Evolutionary conservation across 2,888 invertebrate species (phyloP), one percentile per base, ranked within the genome.

Genomic region (Chrysolina americana): DNA sequence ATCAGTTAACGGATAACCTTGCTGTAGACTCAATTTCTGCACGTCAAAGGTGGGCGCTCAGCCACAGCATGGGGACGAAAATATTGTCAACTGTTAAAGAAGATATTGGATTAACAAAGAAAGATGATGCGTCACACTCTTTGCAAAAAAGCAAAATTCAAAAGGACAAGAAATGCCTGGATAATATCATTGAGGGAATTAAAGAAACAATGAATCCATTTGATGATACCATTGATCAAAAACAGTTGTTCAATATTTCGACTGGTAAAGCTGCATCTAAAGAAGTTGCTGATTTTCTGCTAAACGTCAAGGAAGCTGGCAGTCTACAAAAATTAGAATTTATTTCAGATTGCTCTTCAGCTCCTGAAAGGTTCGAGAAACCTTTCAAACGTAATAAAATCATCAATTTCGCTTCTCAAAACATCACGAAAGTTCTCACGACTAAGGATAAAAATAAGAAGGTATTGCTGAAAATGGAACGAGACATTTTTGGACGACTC

Each of bases 211-310:
- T 82, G 73, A 82, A 82, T 80, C 84, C 81, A 11, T 83, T 84
- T 63, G 73, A 69, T 78, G 73, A 77, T 5, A 63, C 11, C 9
- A 73, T 82, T 41, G 80, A 81, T 69, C 73, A 76, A 77, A 65
- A 79, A 21, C 44, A 76, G 2, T 5, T 83, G 48, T 83, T 83
- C 28, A 83, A 83, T 17, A 75, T 84, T 81, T 84, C 83, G 23
- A 85, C 84, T 59, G 83, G 86, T 62, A 83, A 83, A 75, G 83
- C 83, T 48, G 83, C 84, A 73, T 83, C 83, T 56, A 3, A 10
- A 65, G 76, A 83, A 53, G 82, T 85, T 77, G 17, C 79, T 68
- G 75, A 84, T 82, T 86, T 82, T 23, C 68, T 77, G 1, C 70
- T 77, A 0, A 76, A 68, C 23, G 70, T 76, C 1, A 76, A 76